Percentiles rank a stretch among this genome's conserved stretches.
These are phyloP conservation scores for Barnardius zonarius DNA, from an alignment of 2,113 vertebrate genomes.

Conservation along the genomic window DNA sequence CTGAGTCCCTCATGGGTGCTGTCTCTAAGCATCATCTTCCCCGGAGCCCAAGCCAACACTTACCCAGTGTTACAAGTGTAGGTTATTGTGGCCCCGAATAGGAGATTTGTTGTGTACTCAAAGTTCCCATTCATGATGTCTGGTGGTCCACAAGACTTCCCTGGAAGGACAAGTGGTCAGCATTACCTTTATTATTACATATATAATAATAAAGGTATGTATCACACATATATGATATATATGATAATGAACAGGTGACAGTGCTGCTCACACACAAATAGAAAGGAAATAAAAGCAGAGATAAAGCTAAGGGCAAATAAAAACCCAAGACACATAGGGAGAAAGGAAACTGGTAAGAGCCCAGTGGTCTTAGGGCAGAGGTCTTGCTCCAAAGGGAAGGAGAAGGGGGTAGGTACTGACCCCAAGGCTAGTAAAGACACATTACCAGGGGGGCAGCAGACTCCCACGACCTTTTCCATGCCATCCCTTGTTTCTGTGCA, in stretches of 20 bases:
- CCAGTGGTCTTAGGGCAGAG: neutral
- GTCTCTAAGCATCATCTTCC: neutral
- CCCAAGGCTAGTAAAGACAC: too few species aligned
- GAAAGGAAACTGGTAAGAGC: neutral
- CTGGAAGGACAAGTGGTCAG: neutral
- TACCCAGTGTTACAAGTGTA: neutral
- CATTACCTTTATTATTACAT: neutral
- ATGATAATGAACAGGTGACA: neutral
- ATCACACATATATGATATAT: neutral
- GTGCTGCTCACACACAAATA: neutral
- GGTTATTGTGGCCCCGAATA: neutral
- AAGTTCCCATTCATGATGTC: fast-evolving
- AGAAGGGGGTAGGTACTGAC: neutral
- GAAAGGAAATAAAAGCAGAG: neutral
- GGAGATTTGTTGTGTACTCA: fast-evolving
- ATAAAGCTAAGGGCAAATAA: neutral
- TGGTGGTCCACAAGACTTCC: fast-evolving
- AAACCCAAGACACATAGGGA: fast-evolving
- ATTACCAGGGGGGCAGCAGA: fast-evolving
- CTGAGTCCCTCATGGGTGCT: fast-evolving
- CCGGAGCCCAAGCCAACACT: neutral
- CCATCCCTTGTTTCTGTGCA: fast-evolving
- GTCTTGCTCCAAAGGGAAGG: neutral
- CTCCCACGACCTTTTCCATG: neutral
- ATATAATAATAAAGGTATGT: neutral